These are phyloP conservation scores for Semaprochilodus insignis DNA, from an alignment of 2,797 vertebrate genomes.

Conservation along the genomic window DNA sequence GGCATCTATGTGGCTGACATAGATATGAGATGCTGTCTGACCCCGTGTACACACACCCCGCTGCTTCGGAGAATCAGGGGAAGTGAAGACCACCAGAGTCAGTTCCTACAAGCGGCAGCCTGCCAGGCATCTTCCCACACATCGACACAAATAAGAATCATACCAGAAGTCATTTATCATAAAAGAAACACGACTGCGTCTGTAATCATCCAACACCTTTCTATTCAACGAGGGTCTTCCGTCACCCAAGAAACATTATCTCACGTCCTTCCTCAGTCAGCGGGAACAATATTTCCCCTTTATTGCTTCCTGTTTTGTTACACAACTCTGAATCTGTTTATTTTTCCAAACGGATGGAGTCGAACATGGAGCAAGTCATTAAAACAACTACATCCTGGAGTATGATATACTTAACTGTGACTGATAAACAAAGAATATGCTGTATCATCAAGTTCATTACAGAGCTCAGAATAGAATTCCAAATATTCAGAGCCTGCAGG, in stretches of 20 bases:
- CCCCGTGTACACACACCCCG: conserved; percentile 6
- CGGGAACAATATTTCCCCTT: background rate
- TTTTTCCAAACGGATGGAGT: conserved; percentile 36
- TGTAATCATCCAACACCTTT: conserved; percentile 19
- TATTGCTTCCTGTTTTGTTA: conserved; percentile 27
- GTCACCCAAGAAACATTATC: conserved; percentile 17
- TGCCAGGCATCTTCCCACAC: conserved; percentile 28
- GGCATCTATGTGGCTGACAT: conserved; percentile 6
- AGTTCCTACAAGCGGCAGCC: conserved; percentile 17
- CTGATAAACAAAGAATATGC: conserved; percentile 34
- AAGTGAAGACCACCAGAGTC: conserved; percentile 12
- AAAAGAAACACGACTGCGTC: background rate
- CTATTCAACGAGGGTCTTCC: conserved; percentile 1
- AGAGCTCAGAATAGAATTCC: conserved; percentile 35
- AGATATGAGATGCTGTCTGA: background rate
- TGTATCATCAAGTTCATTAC: conserved; percentile 38
- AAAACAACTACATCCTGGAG: conserved; percentile 28
- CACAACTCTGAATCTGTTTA: conserved; percentile 5
- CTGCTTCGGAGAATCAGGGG: conserved; percentile 5
- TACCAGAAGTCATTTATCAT: background rate
- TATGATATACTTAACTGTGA: conserved; percentile 21
- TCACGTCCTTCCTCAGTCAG: conserved; percentile 6
- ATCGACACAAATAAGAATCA: background rate
- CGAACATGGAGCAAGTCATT: conserved; percentile 21
- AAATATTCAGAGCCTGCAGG: conserved; percentile 41